A percentile compares a stretch with the other conserved stretches of the same genome.
Conservation (phyloP, 2,113 vertebrate genomes). For the Neomonachus schauinslandi region DNA sequence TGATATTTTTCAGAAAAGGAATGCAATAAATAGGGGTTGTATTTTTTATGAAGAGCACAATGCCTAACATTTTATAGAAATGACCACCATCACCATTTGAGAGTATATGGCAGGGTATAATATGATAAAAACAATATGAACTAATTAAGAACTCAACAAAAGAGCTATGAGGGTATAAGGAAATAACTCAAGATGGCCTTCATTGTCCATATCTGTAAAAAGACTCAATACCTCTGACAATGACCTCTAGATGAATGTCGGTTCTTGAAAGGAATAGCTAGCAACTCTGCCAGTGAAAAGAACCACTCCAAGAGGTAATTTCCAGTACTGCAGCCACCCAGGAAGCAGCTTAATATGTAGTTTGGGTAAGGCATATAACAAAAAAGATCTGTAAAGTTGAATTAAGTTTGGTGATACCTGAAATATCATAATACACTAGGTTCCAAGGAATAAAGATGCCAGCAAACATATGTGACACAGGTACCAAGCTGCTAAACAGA, state of each 20-base stretch:
- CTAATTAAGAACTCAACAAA: not conserved
- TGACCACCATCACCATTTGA: not conserved
- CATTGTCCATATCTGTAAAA: not conserved
- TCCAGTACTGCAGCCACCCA: not conserved
- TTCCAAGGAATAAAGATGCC: not conserved
- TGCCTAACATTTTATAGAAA: constrained; percentile 2
- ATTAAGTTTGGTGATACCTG: not conserved
- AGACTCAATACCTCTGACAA: not conserved
- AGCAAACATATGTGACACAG: not conserved
- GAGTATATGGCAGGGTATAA: not conserved
- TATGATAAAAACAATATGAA: not conserved
- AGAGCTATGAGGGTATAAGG: not conserved
- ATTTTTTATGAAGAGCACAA: not conserved
- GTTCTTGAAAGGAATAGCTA: not conserved
- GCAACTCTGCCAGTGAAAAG: not conserved
- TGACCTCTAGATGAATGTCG: not conserved
- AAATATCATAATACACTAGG: not conserved
- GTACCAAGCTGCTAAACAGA: not conserved
- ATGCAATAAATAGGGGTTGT: not conserved
- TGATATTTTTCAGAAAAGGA: not conserved
- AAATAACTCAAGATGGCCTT: not conserved
- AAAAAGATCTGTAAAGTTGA: constrained; percentile 10
- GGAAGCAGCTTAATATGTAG: not conserved
- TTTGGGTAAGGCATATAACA: not conserved
- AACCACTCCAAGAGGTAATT: not conserved